A percentile compares a stretch with the other conserved stretches of the same genome.
Evolutionary conservation across 2,888 invertebrate genomes (phyloP).

Genomic region (Agapostemon virescens): DNA sequence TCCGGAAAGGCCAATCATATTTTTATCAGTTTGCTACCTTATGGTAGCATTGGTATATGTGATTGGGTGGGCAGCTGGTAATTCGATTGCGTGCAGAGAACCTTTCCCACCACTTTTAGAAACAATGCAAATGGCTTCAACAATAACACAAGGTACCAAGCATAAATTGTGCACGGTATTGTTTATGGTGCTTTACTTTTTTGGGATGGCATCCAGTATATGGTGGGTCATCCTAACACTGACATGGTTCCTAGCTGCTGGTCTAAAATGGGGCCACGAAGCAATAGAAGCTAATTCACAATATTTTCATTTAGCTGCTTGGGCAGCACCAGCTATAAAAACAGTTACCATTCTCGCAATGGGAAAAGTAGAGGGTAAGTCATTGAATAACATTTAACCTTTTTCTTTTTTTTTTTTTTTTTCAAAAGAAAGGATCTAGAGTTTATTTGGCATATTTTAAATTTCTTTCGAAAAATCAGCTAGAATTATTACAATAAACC

Average conservation of each 20-base stretch:
- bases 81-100: constrained; percentile 91
- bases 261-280: constrained; percentile 98
- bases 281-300: constrained; percentile 98
- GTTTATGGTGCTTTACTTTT: constrained; percentile 98
- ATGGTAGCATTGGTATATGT: constrained; percentile 96
- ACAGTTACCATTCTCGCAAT: constrained; percentile 97
- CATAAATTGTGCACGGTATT: constrained; percentile 94
- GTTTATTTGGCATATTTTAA: too few relatives aligned
- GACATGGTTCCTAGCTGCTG: constrained; percentile 98
- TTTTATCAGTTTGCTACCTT: constrained; percentile 96
- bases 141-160: constrained; percentile 93
- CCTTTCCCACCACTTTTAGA: constrained; percentile 88
- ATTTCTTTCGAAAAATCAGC: neutral
- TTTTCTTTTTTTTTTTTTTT: too few relatives aligned
- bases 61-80: constrained; percentile 91
- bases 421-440: neutral
- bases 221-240: constrained; percentile 99
- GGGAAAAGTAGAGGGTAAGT: constrained; percentile 96
- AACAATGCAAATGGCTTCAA: constrained; percentile 88
- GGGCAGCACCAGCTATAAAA: constrained; percentile 97
- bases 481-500: neutral
- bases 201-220: constrained; percentile 97
- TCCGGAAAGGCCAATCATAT: constrained; percentile 98
- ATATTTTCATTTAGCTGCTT: constrained; percentile 98
- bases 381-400: neutral